A percentile compares a stretch with the other conserved stretches of the same genome.
Conservation (phyloP, 1,140 invertebrate genomes). For the Xylocopa sonorina region DNA sequence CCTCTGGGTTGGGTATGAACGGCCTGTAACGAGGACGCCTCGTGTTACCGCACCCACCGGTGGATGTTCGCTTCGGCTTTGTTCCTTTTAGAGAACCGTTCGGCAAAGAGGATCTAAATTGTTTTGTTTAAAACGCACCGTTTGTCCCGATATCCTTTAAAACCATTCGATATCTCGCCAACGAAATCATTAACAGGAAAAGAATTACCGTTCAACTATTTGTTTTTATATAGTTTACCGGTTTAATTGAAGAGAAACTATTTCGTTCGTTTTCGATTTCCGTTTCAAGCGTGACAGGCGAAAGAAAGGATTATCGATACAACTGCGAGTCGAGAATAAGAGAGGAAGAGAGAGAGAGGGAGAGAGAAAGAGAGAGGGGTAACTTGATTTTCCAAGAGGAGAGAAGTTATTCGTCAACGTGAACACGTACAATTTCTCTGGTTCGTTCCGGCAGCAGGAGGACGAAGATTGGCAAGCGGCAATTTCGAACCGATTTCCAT, state of each 20-base stretch:
- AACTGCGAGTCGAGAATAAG: constrained; percentile 51
- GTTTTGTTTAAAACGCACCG: neutral
- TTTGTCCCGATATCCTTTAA: no score
- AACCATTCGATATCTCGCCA: neutral
- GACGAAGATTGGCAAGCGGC: constrained; percentile 66
- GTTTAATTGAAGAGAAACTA: no score
- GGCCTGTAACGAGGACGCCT: neutral
- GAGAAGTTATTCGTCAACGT: constrained; percentile 51
- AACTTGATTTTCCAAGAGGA: constrained; percentile 60
- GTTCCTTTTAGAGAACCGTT: neutral
- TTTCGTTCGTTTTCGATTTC: no score
- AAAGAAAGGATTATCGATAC: constrained; percentile 40
- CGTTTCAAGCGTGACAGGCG: no score
- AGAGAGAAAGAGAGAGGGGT: no score
- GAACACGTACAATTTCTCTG: constrained; percentile 46
- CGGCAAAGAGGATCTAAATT: neutral
- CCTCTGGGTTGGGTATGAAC: neutral
- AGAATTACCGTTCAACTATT: no score
- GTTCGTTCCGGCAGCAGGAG: constrained; percentile 31
- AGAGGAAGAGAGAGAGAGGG: no score
- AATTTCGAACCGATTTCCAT: constrained; percentile 66
- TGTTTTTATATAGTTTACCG: no score
- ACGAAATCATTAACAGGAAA: neutral
- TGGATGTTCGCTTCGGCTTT: constrained; percentile 1
- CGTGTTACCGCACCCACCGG: constrained; percentile 1